Evolutionary conservation across 2,888 invertebrate genomes (phyloP), one percentile per base, ranked within the genome.

Genomic region (Drosophila picticornis): DNA sequence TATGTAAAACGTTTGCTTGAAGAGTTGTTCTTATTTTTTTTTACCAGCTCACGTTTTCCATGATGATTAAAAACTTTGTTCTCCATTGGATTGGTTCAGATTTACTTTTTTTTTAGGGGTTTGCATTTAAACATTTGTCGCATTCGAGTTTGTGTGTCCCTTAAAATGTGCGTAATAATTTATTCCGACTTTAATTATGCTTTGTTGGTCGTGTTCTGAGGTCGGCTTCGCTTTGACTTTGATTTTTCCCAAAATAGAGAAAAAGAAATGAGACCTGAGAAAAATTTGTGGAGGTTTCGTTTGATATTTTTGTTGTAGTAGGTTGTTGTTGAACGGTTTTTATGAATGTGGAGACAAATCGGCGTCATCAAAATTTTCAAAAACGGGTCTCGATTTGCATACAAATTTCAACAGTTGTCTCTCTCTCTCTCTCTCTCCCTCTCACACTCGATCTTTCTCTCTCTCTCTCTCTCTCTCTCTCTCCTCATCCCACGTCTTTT

Each of bases 321-420:
- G 68, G 70, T 51, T 81, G 74, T 78, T 73, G 67, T 55, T 78
- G 62, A 70, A 71, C 67, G 64, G 56, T 81, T 82, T 83, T 90
- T 85, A 87, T 88, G 81, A 83, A 79, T 80, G 75, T 74, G 71
- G 90, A 92, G 92, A 92, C 92, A 92, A 91, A 91, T 92, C 92
- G 91, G 92, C 91, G 91, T 90, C 92, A 83, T 92, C 83, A 91
- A 87, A 91, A 81, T 83, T 83, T 79, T 55, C 75, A 62, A 81
- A 79, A 90, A 84, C 91, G 65, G 65, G 77, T 81, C 90, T 77
- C 65, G 51, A 86, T 85, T 86, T 83, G 89, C 89, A 85, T 85
- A 86, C 64, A 72, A 86, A 90, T 77, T 61, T 63, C 61, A 88
- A 72, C 71, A 72, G 86, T 61, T 80, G 63, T 90, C 80, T 69